phyloP scores from a whole-genome alignment of 2,113 vertebrate genomes.

The Pelecanus crispus region DNA sequence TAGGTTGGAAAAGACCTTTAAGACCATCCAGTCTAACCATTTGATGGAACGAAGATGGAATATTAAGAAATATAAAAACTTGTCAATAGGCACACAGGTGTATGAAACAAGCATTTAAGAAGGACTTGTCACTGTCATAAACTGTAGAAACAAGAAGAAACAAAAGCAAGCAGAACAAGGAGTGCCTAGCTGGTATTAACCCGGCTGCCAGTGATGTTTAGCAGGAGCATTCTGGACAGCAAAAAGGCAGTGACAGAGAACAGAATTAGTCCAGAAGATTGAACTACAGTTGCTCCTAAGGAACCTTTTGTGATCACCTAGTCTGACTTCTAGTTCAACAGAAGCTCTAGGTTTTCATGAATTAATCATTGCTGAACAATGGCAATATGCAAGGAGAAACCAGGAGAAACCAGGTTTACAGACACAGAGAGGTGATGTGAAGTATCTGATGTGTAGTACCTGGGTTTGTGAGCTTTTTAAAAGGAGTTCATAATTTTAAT shows the following conservation, averaged over 20 bases:
- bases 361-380: neutral
- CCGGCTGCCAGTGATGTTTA: too few relatives aligned
- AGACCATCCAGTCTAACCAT: neutral
- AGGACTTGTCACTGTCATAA: neutral
- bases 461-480: neutral
- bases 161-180: neutral
- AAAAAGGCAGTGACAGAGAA: neutral
- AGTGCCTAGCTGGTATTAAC: neutral
- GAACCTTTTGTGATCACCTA: neutral
- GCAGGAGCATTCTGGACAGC: neutral
- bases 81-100: neutral
- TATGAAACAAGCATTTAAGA: neutral
- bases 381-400: neutral
- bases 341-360: neutral
- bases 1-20: neutral
- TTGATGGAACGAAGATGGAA: too few relatives aligned
- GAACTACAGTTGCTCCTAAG: neutral
- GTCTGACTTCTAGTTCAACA: neutral
- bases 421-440: neutral
- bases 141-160: neutral
- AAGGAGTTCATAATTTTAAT: neutral
- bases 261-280: neutral
- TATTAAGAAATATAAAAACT: neutral
- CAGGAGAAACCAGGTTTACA: neutral
- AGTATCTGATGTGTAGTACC: neutral